Percentiles rank a stretch among this genome's conserved stretches.
These are phyloP conservation scores for Rallus crepitans DNA, from an alignment of 2,797 vertebrate genomes.

Conservation along the genomic window DNA sequence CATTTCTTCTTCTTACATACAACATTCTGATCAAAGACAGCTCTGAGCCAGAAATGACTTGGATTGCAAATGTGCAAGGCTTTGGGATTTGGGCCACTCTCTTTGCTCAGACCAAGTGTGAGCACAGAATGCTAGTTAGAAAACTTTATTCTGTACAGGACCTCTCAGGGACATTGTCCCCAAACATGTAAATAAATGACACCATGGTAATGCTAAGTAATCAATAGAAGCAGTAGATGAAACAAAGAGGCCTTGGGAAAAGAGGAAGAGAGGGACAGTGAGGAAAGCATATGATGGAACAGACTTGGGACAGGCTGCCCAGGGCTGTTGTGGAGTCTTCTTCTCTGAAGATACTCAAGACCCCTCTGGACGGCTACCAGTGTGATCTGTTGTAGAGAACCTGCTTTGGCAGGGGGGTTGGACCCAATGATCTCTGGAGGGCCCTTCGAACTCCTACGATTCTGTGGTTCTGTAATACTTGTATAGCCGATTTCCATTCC, in stretches of 20 bases:
- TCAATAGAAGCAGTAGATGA: neutral
- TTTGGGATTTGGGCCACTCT: neutral
- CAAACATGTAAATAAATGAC: neutral
- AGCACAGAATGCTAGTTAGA: neutral
- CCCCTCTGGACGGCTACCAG: too few relatives aligned
- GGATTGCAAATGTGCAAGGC: neutral
- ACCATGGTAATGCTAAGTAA: neutral
- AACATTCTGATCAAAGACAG: neutral
- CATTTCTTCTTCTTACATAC: fast-evolving
- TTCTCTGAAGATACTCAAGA: too few relatives aligned
- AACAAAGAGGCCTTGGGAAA: neutral
- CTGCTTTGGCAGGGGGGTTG: too few relatives aligned
- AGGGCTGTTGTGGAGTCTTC: too few relatives aligned
- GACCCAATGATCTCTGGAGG: too few relatives aligned
- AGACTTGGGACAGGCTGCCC: too few relatives aligned
- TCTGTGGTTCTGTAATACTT: too few relatives aligned
- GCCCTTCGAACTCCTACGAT: too few relatives aligned
- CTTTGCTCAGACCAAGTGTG: neutral
- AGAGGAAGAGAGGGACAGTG: neutral
- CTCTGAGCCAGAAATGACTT: neutral
- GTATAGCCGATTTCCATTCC: neutral
- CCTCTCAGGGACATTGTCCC: neutral
- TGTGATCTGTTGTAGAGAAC: too few relatives aligned
- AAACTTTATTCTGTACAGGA: neutral
- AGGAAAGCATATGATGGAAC: neutral